Evolutionary conservation across 2,113 vertebrate species (phyloP).

Genomic region (Sander lucioperca): DNA sequence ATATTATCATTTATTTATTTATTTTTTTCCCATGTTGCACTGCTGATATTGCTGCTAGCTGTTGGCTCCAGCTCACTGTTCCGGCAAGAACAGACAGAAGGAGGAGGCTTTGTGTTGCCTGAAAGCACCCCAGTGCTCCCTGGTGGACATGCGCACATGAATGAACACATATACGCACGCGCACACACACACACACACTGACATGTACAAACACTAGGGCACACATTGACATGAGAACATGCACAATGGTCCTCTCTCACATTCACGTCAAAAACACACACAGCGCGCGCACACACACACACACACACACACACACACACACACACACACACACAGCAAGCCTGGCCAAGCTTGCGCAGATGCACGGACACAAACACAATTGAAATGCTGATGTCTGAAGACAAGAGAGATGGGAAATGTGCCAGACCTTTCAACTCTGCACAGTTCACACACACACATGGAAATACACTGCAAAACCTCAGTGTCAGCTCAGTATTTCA

Average conservation of each 20-base stretch:
- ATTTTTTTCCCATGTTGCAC: constrained; percentile 14
- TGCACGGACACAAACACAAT: constrained; percentile 6
- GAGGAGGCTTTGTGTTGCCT: constrained; percentile 37
- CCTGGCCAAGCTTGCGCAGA: not conserved
- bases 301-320: not conserved
- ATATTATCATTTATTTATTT: constrained; percentile 24
- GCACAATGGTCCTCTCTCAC: not conserved
- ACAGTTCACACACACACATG: constrained; percentile 7
- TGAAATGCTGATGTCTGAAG: constrained; percentile 36
- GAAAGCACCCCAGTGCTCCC: constrained; percentile 74
- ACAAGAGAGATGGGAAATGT: constrained; percentile 15
- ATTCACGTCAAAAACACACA: not conserved
- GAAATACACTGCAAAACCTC: constrained; percentile 5
- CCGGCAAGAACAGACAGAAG: constrained; percentile 48
- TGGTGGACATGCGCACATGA: constrained; percentile 58
- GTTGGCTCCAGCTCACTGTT: constrained; percentile 50
- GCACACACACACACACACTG: not conserved
- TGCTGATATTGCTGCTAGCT: constrained; percentile 56
- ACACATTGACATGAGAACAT: not conserved
- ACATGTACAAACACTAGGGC: not conserved
- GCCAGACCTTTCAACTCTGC: constrained; percentile 26
- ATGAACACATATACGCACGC: constrained; percentile 28
- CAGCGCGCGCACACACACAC: not conserved
- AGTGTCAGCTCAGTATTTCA: not conserved
- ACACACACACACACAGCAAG: not conserved